A percentile compares a stretch with the other conserved stretches of the same genome.
Evolutionary conservation across 2,797 vertebrate genomes (phyloP).

Genomic region (Graptemys geographica): DNA sequence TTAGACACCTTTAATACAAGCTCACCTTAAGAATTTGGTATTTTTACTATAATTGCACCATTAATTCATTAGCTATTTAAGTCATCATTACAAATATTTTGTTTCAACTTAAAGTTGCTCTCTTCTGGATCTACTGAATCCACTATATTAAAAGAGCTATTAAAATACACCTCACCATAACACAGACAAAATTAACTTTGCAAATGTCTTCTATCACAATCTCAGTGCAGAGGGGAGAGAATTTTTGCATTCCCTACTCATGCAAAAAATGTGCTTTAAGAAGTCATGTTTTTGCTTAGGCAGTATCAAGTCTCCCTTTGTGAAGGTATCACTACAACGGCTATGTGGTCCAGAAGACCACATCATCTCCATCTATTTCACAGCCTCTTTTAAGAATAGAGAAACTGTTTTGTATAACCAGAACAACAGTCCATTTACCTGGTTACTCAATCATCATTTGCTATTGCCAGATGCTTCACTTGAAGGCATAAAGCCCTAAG

Average conservation of each 20-base stretch:
- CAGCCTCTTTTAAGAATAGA: rapidly evolving
- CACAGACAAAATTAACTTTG: rapidly evolving
- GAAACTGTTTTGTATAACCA: rapidly evolving
- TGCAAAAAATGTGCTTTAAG: not conserved
- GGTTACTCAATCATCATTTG: rapidly evolving
- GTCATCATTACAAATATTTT: not conserved
- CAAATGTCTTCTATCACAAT: rapidly evolving
- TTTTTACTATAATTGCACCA: too few relatives aligned
- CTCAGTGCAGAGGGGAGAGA: not conserved
- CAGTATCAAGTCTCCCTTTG: not conserved
- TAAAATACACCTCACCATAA: not conserved
- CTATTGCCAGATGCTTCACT: not conserved
- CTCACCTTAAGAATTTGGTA: too few relatives aligned
- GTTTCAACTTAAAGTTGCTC: not conserved
- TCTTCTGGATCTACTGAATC: not conserved
- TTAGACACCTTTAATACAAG: not conserved
- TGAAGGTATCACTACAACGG: not conserved
- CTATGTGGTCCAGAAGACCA: not conserved
- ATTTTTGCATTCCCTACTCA: not conserved
- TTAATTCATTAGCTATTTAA: too few relatives aligned
- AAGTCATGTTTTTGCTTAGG: not conserved
- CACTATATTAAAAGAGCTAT: not conserved
- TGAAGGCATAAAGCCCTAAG: rapidly evolving
- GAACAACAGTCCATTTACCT: not conserved
- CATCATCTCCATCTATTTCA: not conserved